A percentile compares a stretch with the other conserved stretches of the same genome.
These are phyloP conservation scores for Hemithea aestivaria DNA, from an alignment of 2,888 invertebrate species.

Conservation along the genomic window DNA sequence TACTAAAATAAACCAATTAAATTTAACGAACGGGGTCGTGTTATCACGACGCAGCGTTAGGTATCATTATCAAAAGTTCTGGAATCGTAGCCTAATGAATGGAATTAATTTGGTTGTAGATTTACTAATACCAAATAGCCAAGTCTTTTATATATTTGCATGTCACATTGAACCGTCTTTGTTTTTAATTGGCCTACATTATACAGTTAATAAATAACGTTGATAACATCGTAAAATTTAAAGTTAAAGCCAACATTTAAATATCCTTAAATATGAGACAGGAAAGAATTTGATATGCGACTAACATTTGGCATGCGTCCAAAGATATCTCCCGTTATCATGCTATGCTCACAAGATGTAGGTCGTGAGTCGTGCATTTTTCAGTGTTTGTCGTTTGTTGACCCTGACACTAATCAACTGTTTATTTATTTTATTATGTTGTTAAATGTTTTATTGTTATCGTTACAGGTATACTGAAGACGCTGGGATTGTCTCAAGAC, in stretches of 20 bases:
- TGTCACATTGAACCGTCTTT: not conserved
- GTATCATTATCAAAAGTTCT: no score
- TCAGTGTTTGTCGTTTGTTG: slow-evolving; percentile 11
- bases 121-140: slow-evolving; percentile 8
- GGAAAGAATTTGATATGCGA: slow-evolving; percentile 11
- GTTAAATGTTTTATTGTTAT: slow-evolving; percentile 21
- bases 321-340: slow-evolving; percentile 33
- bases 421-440: slow-evolving; percentile 23
- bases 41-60: slow-evolving; percentile 17
- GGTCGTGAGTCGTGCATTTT: slow-evolving; percentile 34
- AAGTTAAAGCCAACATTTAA: slow-evolving; percentile 5
- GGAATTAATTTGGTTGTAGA: no score
- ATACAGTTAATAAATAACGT: no score
- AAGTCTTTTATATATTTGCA: slow-evolving; percentile 3
- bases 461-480: slow-evolving; percentile 38
- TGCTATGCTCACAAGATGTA: slow-evolving; percentile 25
- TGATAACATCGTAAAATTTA: no score
- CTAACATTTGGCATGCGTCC: slow-evolving; percentile 19
- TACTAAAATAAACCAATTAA: slow-evolving; percentile 15
- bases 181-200: slow-evolving; percentile 1
- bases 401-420: slow-evolving; percentile 38
- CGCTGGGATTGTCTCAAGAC: not conserved
- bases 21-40: slow-evolving; percentile 8
- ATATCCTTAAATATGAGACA: slow-evolving; percentile 18
- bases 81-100: no score